Base-by-base conservation (phyloP, 2,888 invertebrate species). In the Eulithis prunata region DNA sequence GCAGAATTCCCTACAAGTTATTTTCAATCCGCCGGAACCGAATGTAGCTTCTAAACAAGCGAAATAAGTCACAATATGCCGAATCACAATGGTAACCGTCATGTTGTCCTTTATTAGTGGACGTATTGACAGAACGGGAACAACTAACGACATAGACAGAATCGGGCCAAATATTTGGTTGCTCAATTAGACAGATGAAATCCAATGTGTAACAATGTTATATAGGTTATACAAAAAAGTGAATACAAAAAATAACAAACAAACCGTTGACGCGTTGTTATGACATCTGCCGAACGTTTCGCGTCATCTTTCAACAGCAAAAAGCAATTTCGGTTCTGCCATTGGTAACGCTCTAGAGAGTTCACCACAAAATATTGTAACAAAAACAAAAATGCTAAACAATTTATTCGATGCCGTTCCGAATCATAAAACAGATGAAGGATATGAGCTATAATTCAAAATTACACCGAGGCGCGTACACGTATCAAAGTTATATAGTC, bases 101-200 rank as follows among this genome's bases (percentile, higher is more conserved):
- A 76, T 80, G 81, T 79, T 82, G 83, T 85, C 83, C 81, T 86
- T 83, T 87, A 84, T 85, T 84, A 84, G 83, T 83, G 83, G 80
- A 86, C 80, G 76, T 90, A 88, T 90, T 90, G 90, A 90, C 89
- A 87, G 84, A 84, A 85, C 81, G 78, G 83, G 85, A 83, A 87
- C 86, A 84, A 86, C 89, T 89, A 89, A 88, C 88, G 86, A 84
- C 86, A 82, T 80, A 74, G 82, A 82, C 85, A 77, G 83, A 85
- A 88, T 81, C 81, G 78, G 79, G 62, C 72, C 88, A 89, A 91
- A 91, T 89, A 89, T 90, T 89, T 87, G 85, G 80, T 69, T 82
- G 84, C 84, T 80, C 86, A 89, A 90, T 90, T 89, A 89, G 86
- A 88, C 85, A 88, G 88, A 89, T 85, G 85, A 86, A 89, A 88